phyloP scores from a whole-genome alignment of 2,888 invertebrate genomes.

The Drosophila colorata region DNA sequence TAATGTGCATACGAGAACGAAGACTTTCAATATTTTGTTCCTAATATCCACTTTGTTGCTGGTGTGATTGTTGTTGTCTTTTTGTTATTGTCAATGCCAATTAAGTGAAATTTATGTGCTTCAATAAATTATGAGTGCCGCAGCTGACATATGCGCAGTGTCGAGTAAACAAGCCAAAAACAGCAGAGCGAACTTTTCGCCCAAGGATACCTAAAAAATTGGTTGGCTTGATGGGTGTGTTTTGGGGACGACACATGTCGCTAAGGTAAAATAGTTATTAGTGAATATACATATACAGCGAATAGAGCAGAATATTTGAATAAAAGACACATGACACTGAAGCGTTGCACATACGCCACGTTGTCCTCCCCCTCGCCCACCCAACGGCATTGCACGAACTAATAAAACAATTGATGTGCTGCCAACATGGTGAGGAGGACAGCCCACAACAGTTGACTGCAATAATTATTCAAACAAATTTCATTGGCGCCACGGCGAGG shows the following conservation, averaged over 20 bases:
- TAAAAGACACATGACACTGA: slow-evolving; percentile 54
- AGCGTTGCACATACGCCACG: slow-evolving; percentile 50
- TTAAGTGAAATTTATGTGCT: slow-evolving; percentile 78
- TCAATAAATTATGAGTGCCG: slow-evolving; percentile 74
- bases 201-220: slow-evolving; percentile 61
- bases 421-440: slow-evolving; percentile 23
- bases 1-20: slow-evolving; percentile 58
- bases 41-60: slow-evolving; percentile 27
- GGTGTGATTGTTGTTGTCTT: slow-evolving; percentile 25
- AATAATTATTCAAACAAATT: slow-evolving; percentile 77
- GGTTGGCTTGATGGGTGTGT: slow-evolving; percentile 23
- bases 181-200: slow-evolving; percentile 54
- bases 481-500: slow-evolving; percentile 59
- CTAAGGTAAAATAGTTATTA: slow-evolving; percentile 80
- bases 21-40: slow-evolving; percentile 47
- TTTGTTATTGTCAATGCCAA: slow-evolving; percentile 73
- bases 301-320: slow-evolving; percentile 53
- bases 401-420: slow-evolving; percentile 73
- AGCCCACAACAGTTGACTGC: slow-evolving; percentile 64
- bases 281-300: slow-evolving; percentile 44
- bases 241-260: slow-evolving; percentile 64
- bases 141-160: slow-evolving; percentile 75
- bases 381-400: slow-evolving; percentile 56
- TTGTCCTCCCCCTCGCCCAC: slow-evolving; percentile 1
- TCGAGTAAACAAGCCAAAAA: slow-evolving; percentile 55